A percentile compares a stretch with the other conserved stretches of the same genome.
Conservation (phyloP, 2,113 vertebrate species). For the Tamias sibiricus region DNA sequence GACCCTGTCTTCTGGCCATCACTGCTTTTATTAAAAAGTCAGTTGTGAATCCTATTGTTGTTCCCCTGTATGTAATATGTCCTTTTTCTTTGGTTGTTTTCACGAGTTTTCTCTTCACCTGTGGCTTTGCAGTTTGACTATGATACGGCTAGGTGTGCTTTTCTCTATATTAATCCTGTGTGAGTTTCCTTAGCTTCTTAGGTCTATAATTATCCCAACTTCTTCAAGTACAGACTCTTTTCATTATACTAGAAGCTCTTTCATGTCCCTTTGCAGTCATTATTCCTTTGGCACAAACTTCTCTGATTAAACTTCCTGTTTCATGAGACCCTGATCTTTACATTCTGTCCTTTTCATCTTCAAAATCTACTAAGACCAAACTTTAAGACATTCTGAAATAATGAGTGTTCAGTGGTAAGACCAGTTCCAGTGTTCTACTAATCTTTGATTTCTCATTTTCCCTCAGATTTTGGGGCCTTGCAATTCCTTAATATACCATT, state of each 20-base stretch:
- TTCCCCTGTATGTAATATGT: background rate
- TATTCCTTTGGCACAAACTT: background rate
- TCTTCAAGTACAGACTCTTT: slow-evolving; percentile 43
- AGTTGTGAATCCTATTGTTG: background rate
- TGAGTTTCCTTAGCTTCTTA: background rate
- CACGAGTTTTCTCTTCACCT: slow-evolving; percentile 9
- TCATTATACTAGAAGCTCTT: background rate
- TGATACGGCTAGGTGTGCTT: background rate
- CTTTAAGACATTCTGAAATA: background rate
- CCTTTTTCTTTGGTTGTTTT: background rate
- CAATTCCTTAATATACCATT: background rate
- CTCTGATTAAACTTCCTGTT: background rate
- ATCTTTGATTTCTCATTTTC: background rate
- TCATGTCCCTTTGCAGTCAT: background rate
- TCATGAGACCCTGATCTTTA: background rate
- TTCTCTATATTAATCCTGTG: slow-evolving; percentile 4
- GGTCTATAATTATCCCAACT: background rate
- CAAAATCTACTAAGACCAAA: background rate
- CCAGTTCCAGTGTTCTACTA: background rate
- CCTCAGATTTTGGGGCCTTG: background rate
- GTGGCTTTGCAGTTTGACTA: background rate
- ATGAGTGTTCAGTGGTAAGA: background rate
- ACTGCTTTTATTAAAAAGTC: background rate
- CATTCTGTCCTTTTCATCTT: background rate
- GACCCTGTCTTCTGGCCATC: background rate